phyloP scores from a whole-genome alignment of 2,113 vertebrate species.

The Notothenia coriiceps region DNA sequence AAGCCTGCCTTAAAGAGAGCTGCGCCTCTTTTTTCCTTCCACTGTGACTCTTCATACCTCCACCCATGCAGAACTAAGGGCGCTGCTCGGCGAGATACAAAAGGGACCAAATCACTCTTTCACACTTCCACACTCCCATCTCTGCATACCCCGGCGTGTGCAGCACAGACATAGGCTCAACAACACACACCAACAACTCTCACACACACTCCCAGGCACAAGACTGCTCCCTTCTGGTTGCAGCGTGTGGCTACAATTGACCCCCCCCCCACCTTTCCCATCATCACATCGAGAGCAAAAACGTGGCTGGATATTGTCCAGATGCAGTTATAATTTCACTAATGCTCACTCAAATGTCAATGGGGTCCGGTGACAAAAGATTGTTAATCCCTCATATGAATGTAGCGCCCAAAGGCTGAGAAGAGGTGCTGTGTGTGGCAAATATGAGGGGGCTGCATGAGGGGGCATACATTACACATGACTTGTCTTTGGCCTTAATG shows the following conservation, averaged over 20 bases:
- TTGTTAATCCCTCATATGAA: constrained; percentile 70
- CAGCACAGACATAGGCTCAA: constrained; percentile 22
- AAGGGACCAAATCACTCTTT: constrained; percentile 70
- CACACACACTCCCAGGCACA: constrained; percentile 49
- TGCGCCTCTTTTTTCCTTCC: constrained; percentile 39
- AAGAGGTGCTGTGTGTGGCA: constrained; percentile 34
- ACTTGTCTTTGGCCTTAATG: constrained; percentile 60
- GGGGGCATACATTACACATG: constrained; percentile 74
- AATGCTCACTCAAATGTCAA: constrained; percentile 81
- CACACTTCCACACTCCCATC: constrained; percentile 64
- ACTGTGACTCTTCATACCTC: constrained; percentile 70
- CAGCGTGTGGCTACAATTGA: constrained; percentile 29
- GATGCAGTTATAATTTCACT: constrained; percentile 76
- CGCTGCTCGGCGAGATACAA: constrained; percentile 62
- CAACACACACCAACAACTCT: constrained; percentile 12
- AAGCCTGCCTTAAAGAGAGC: constrained; percentile 73
- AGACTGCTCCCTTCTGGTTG: constrained; percentile 72
- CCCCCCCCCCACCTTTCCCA: not conserved
- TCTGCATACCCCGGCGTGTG: constrained; percentile 56
- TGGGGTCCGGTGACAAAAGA: constrained; percentile 66
- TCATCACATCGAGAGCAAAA: constrained; percentile 21
- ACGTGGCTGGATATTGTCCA: constrained; percentile 66
- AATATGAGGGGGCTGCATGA: constrained; percentile 64
- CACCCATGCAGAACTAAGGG: constrained; percentile 79
- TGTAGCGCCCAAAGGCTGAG: constrained; percentile 46